Percentiles rank a stretch among this genome's conserved stretches.
Evolutionary conservation across 2,888 invertebrate species (phyloP).

Genomic region (Harpalus rubripes): DNA sequence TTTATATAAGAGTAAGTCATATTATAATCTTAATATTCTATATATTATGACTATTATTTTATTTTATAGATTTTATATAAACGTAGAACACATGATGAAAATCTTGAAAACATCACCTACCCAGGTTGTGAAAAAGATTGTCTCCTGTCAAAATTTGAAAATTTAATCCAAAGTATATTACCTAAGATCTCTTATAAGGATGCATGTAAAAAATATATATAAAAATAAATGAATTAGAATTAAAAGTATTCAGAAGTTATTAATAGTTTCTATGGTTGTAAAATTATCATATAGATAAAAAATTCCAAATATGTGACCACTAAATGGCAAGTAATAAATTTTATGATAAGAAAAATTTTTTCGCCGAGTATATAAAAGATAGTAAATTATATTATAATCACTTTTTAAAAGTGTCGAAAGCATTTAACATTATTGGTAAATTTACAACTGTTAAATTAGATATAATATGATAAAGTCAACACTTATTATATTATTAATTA

Average conservation of each 20-base stretch:
- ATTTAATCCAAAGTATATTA: slow-evolving; percentile 44
- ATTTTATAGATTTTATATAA: slow-evolving; percentile 56
- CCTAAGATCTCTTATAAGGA: slow-evolving; percentile 52
- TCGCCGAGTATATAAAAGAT: not conserved
- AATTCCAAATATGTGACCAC: not conserved
- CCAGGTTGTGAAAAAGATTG: slow-evolving; percentile 48
- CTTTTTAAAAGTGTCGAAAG: not conserved
- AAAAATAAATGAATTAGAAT: not conserved
- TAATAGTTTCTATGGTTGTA: too few relatives aligned
- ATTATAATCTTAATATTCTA: not conserved
- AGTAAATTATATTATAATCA: not conserved
- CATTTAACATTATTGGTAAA: not conserved
- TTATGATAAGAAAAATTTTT: not conserved
- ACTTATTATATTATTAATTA: not conserved
- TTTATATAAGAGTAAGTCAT: slow-evolving; percentile 34
- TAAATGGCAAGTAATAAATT: not conserved
- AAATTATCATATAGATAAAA: not conserved
- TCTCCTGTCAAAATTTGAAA: slow-evolving; percentile 35
- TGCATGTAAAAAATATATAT: slow-evolving; percentile 16
- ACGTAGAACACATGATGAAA: slow-evolving; percentile 1
- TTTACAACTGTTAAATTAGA: not conserved
- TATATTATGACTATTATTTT: not conserved
- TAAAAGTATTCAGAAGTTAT: not conserved
- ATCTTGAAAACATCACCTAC: slow-evolving; percentile 31
- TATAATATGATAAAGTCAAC: not conserved